These are phyloP conservation scores for Ametastegia equiseti DNA, from an alignment of 2,888 invertebrate genomes.

Conservation along the genomic window DNA sequence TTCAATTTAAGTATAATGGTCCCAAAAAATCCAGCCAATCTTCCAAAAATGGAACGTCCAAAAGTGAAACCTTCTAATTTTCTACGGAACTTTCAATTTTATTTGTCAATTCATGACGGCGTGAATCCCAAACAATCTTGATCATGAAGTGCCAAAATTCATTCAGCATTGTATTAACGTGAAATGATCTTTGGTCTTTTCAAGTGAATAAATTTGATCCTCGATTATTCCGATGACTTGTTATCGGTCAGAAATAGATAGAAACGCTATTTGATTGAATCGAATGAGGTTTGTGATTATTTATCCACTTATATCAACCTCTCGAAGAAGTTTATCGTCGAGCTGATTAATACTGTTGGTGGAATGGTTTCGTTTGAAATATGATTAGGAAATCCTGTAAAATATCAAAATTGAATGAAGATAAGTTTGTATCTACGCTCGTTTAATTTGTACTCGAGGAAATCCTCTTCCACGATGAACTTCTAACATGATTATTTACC, in stretches of 20 bases:
- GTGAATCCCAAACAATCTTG: too few relatives aligned
- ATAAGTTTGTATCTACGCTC: slow-evolving; percentile 13
- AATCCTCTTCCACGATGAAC: neutral
- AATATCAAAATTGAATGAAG: neutral
- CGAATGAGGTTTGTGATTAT: neutral
- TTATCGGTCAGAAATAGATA: neutral
- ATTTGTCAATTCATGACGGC: too few relatives aligned
- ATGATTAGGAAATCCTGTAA: neutral
- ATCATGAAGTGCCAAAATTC: too few relatives aligned
- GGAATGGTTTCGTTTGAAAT: neutral
- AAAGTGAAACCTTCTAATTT: too few relatives aligned
- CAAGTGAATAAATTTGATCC: too few relatives aligned
- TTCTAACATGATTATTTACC: slow-evolving; percentile 34
- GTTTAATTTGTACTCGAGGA: slow-evolving; percentile 11
- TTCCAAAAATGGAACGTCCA: too few relatives aligned
- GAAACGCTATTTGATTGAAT: neutral
- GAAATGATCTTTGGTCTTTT: too few relatives aligned
- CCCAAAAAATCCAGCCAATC: too few relatives aligned
- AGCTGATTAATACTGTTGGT: neutral
- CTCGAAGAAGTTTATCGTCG: neutral
- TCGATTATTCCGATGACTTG: neutral
- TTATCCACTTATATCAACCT: neutral
- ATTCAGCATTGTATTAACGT: too few relatives aligned
- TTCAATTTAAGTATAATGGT: too few relatives aligned
- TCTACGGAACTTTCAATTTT: too few relatives aligned